These are phyloP conservation scores for Lepus timidus DNA, from an alignment of 2,113 vertebrate genomes.

Conservation along the genomic window DNA sequence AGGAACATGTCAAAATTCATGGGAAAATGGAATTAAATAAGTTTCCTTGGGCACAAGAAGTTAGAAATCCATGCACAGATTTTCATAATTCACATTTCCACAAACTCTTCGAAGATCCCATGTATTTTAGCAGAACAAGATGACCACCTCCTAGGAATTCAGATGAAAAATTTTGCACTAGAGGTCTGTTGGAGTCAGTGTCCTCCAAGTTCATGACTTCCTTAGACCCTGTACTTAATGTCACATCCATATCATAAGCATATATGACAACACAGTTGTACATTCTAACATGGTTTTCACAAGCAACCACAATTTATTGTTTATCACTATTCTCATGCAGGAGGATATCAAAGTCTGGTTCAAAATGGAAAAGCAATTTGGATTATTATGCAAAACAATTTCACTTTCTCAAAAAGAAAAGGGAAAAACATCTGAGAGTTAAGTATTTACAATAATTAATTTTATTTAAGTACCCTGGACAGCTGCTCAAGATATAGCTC, in stretches of 20 bases:
- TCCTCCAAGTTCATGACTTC: neutral
- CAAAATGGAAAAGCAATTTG: slow-evolving; percentile 49
- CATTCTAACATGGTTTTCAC: neutral
- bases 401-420: slow-evolving; percentile 51
- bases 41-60: no score
- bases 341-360: slow-evolving; percentile 44
- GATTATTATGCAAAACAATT: slow-evolving; percentile 28
- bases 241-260: neutral
- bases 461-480: slow-evolving; percentile 84
- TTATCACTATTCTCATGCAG: slow-evolving; percentile 51
- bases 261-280: neutral
- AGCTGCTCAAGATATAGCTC: slow-evolving; percentile 73
- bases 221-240: neutral
- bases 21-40: no score
- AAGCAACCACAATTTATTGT: neutral
- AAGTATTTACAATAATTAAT: slow-evolving; percentile 71
- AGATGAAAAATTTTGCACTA: neutral
- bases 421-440: slow-evolving; percentile 12
- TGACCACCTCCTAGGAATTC: neutral
- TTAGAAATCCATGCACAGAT: no score
- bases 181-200: neutral
- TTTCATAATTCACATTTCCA: no score
- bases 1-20: no score
- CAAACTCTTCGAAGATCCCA: no score
- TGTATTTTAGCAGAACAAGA: slow-evolving; percentile 14